Base-by-base conservation (phyloP, 2,113 vertebrate genomes). In the Mastomys coucha region DNA sequence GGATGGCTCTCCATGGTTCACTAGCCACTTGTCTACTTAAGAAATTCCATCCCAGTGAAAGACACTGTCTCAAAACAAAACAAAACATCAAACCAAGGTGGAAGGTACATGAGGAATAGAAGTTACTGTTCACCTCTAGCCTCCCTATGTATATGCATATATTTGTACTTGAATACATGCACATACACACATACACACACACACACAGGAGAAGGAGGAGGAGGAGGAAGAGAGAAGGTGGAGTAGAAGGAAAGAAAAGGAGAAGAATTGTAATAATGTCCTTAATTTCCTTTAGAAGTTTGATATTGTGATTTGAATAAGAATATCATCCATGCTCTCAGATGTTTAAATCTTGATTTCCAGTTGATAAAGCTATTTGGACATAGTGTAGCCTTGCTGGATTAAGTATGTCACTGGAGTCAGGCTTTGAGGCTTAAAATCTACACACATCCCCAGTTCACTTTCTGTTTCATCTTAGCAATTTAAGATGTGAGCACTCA, bases 211-310 rank as follows among this genome's bases (percentile, higher is more conserved):
- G 20, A 14, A 19, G n/a, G 33, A 7, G n/a, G n/a, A 69, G 12
- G 2, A 14, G 17, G 69, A 33, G 33, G 6, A 1, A n/a, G 2
- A n/a, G 33, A 5, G 4, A 14, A 58, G 56, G 16, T 3, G 16
- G 16, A 36, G 69, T n/a, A 33, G 5, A 16, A 8, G 31, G 14
- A 70, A 7, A 7, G 4, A 77, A 2, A 39, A 39, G 51, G 16
- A 53, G 16, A 5, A 19, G 49, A 78, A n/a, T 16, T 33, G 42
- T 63, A 77, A 45, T 49, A 6, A 4, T 26, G 9, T 65, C 45
- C 78, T 51, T 49, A 6, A 4, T 36, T 9, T 58, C 45, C 78
- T 82, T 97, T 56, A 80, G 9, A 96, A 88, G 39, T 26, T 53
- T 69, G 19, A 26, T 14, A 26, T 81, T 92, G 51, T 51, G 33